Percentiles rank a stretch among this genome's conserved stretches.
Evolutionary conservation across 2,888 invertebrate species (phyloP).

Genomic region (Acheta domesticus): DNA sequence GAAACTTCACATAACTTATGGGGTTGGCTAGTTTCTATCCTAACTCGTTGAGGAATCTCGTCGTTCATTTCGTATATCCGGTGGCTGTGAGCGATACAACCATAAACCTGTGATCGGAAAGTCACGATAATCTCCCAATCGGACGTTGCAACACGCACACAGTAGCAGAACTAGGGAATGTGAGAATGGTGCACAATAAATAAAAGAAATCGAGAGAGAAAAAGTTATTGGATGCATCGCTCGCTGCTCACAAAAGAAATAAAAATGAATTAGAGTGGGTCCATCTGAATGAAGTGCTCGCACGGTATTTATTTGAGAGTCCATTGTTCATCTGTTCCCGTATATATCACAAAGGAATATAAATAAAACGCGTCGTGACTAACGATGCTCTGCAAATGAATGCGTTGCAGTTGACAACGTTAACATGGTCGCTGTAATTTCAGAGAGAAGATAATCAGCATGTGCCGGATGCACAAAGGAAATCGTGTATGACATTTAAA

Average conservation of each 20-base stretch:
- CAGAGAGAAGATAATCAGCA: neutral
- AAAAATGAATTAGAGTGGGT: constrained; percentile 3
- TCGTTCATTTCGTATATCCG: too few relatives aligned
- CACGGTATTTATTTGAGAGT: neutral
- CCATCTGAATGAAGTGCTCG: neutral
- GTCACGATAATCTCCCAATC: too few relatives aligned
- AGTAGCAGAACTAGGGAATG: neutral
- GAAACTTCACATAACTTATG: too few relatives aligned
- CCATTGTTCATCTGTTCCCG: constrained; percentile 11
- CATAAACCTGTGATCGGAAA: too few relatives aligned
- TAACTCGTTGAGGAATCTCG: too few relatives aligned
- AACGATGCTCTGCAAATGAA: neutral
- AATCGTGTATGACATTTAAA: neutral
- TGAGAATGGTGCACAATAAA: neutral
- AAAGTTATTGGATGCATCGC: neutral
- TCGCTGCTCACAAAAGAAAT: neutral
- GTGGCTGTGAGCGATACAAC: too few relatives aligned
- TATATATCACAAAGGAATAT: neutral
- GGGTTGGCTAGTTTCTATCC: too few relatives aligned
- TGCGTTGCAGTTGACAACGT: neutral
- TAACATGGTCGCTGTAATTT: neutral
- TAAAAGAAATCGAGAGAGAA: neutral
- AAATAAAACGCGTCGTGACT: neutral
- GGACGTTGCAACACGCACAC: too few relatives aligned
- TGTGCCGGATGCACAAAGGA: neutral